These are phyloP conservation scores for Oxystoma pomonae DNA, from an alignment of 2,888 invertebrate genomes.

Conservation along the genomic window DNA sequence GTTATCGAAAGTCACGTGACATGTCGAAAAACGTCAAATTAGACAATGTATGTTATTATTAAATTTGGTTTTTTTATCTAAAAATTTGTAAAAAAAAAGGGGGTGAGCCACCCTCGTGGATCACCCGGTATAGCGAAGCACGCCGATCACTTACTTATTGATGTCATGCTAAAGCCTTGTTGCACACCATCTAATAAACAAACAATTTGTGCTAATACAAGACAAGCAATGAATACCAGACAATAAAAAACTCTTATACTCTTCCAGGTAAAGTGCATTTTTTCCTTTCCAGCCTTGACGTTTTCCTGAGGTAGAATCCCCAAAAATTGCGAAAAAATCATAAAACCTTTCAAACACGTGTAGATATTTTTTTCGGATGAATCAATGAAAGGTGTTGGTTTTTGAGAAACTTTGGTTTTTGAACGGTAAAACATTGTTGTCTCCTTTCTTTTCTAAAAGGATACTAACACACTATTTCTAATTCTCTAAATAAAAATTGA, in stretches of 20 bases:
- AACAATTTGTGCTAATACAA: neutral
- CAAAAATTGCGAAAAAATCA: constrained; percentile 8
- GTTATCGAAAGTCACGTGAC: too few relatives aligned
- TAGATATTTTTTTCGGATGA: constrained; percentile 9
- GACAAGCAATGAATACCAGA: constrained; percentile 15
- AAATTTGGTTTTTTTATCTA: too few relatives aligned
- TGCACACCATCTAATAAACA: constrained; percentile 20
- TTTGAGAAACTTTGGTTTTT: neutral
- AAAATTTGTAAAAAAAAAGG: too few relatives aligned
- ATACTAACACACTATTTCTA: too few relatives aligned
- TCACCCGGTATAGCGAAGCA: too few relatives aligned
- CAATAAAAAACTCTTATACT: constrained; percentile 23
- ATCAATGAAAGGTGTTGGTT: neutral
- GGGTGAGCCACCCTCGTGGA: too few relatives aligned
- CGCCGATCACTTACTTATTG: constrained; percentile 24
- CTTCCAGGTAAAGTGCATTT: constrained; percentile 24
- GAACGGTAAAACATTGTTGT: too few relatives aligned
- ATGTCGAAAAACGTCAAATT: too few relatives aligned
- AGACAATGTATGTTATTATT: too few relatives aligned
- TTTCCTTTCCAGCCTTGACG: constrained; percentile 12
- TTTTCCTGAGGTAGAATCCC: constrained; percentile 12
- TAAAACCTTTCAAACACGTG: constrained; percentile 8
- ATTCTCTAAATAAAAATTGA: too few relatives aligned
- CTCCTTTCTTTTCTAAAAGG: too few relatives aligned
- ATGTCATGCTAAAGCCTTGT: constrained; percentile 20